A percentile compares a stretch with the other conserved stretches of the same genome.
phyloP scores from a whole-genome alignment of 1,140 invertebrate genomes.

The Phenacoccus solenopsis region DNA sequence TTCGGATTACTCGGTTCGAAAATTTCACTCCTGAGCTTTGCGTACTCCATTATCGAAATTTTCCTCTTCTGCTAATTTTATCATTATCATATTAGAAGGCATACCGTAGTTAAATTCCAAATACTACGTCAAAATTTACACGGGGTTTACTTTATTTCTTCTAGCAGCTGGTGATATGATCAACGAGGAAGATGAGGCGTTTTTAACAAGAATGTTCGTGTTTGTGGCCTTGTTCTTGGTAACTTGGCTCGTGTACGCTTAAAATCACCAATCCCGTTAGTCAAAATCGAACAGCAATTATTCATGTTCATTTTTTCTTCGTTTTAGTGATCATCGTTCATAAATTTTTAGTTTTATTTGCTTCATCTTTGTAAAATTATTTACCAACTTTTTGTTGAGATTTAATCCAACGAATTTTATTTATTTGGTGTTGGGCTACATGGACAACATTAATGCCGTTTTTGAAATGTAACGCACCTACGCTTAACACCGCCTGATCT shows the following conservation, averaged over 20 bases:
- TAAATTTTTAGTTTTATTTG: not conserved
- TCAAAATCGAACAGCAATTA: not conserved
- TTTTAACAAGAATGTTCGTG: not conserved
- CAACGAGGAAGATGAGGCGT: conserved; percentile 8
- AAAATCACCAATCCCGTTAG: not conserved
- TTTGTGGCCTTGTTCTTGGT: not conserved
- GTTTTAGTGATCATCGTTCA: not conserved
- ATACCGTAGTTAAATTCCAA: too few relatives aligned
- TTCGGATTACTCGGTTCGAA: not conserved
- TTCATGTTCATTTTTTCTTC: not conserved
- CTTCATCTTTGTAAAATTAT: too few relatives aligned
- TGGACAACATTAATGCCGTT: too few relatives aligned
- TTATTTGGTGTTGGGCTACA: too few relatives aligned
- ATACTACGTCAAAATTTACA: not conserved
- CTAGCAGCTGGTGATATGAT: not conserved
- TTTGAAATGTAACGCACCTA: too few relatives aligned
- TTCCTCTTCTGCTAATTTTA: too few relatives aligned
- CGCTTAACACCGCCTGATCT: too few relatives aligned
- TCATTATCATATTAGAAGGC: too few relatives aligned
- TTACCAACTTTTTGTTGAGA: too few relatives aligned
- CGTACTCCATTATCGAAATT: too few relatives aligned
- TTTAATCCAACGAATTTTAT: too few relatives aligned
- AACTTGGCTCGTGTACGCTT: conserved; percentile 9
- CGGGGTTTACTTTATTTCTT: not conserved
- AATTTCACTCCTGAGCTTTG: too few relatives aligned